Evolutionary conservation across 1,140 invertebrate species (phyloP), one percentile per base, ranked within the genome.

Genomic region (Ephestia elutella): DNA sequence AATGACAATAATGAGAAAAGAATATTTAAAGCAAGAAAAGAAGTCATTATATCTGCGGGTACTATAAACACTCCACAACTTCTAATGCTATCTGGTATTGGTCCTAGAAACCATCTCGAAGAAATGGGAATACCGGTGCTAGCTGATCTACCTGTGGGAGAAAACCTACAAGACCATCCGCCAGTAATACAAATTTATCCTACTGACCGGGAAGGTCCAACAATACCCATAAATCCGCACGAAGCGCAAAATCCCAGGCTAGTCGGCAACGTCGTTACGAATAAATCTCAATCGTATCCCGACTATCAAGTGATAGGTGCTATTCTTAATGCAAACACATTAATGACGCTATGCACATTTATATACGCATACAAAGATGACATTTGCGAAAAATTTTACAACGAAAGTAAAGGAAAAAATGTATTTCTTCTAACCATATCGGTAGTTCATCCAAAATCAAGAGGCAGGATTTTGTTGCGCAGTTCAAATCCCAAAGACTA

Each of bases 61-160:
- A 78, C 90, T 0, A 82, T 92, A 5, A 90, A 90, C 65, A 91
- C 91, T 2, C 91, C 92, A 0, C 90, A 93, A 63, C 59, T 94
- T 3, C 80, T 94, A 0, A 82, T 94, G 70, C 71, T 93, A 2
- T 93, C 92, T 11, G 93, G 93, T 20, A 89, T 94, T n/a, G 93
- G 93, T 8, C 91, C 92, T 0, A 87, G 76, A 49, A 76, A 89
- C 8, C 89, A 93, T 68, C 73, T 71, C 55, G 86, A 89, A 51
- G 78, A 91, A 8, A 73, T 92, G 0, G 90, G 90, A 0, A 91
- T 95, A 0, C 80, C 82, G 0, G 86, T 93, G 0, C 72, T 90
- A 8, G 86, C 91, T 18, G 89, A 94, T 70, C 77, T 94, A 17
- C 92, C 91, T 21, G 94, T 95, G 7, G 94, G 94, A 0, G 81